A percentile compares a stretch with the other conserved stretches of the same genome.
phyloP scores from a whole-genome alignment of 2,113 vertebrate genomes.

The Nanorana parkeri region DNA sequence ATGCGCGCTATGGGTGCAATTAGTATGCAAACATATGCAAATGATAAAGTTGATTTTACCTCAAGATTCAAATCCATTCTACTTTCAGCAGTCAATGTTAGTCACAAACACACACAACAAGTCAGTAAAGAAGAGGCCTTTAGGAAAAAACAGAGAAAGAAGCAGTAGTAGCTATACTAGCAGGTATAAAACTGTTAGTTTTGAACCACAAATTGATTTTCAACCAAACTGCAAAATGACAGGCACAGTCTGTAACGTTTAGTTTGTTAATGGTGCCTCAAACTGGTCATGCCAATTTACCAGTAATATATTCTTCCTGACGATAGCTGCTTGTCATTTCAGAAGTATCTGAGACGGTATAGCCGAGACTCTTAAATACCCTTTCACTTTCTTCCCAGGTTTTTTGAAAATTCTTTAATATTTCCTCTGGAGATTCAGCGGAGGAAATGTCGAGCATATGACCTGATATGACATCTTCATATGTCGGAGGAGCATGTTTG shows the following conservation, averaged over 20 bases:
- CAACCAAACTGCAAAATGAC: background rate
- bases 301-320: conserved; percentile 72
- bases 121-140: conserved; percentile 50
- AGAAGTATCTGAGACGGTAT: conserved; percentile 73
- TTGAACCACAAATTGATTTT: conserved; percentile 30
- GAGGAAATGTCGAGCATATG: conserved; percentile 73
- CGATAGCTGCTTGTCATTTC: conserved; percentile 71
- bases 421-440: conserved; percentile 74
- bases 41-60: conserved; percentile 49
- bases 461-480: conserved; percentile 85
- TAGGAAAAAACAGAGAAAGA: conserved; percentile 46
- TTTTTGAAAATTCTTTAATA: conserved; percentile 82
- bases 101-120: conserved; percentile 30
- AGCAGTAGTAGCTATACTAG: background rate
- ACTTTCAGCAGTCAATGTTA: conserved; percentile 54
- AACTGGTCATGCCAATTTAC: conserved; percentile 74
- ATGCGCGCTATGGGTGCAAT: background rate
- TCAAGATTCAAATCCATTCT: conserved; percentile 39
- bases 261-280: conserved; percentile 66
- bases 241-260: conserved; percentile 10
- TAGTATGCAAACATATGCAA: conserved; percentile 39
- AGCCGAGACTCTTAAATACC: conserved; percentile 81
- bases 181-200: conserved; percentile 54
- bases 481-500: conserved; percentile 79
- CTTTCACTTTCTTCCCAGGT: conserved; percentile 84